phyloP scores from a whole-genome alignment of 1,140 invertebrate species.

The Temnothorax nylanderi region DNA sequence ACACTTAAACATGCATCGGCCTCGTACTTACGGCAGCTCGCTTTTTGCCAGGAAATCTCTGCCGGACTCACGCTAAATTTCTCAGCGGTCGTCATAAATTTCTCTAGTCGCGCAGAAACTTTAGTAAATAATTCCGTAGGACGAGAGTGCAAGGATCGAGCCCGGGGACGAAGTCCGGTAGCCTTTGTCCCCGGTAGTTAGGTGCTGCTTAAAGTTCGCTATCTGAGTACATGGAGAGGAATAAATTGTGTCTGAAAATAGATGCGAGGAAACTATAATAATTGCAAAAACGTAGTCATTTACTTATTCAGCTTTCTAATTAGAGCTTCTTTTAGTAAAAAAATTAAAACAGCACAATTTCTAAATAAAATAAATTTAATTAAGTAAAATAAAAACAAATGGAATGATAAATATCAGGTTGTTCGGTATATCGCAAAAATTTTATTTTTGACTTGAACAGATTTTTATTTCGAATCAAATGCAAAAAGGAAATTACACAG shows the following conservation, averaged over 20 bases:
- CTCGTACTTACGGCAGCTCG: not conserved
- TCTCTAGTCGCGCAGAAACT: conserved; percentile 41
- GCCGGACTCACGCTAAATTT: conserved; percentile 39
- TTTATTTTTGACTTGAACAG: not conserved
- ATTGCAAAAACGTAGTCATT: not conserved
- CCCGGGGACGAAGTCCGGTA: conserved; percentile 19
- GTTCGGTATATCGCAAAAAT: not conserved
- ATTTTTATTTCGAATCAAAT: not conserved
- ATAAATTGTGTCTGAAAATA: conserved; percentile 23
- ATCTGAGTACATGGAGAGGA: not conserved
- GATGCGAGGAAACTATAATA: not conserved
- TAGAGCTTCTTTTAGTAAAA: not conserved
- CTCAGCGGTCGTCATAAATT: conserved; percentile 60
- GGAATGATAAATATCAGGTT: not conserved
- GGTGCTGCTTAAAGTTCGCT: conserved; percentile 23
- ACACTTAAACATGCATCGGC: not conserved
- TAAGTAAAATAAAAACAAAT: not conserved
- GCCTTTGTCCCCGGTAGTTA: conserved; percentile 44
- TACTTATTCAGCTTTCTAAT: conserved; percentile 1
- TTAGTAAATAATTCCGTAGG: conserved; percentile 59
- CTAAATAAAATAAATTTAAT: not conserved
- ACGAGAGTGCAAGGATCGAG: conserved; percentile 28
- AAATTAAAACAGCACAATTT: too few relatives aligned
- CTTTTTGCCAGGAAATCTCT: conserved; percentile 47
- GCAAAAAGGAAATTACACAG: conserved; percentile 20